Conservation (phyloP, 2,797 vertebrate genomes). For the Characodon lateralis region DNA sequence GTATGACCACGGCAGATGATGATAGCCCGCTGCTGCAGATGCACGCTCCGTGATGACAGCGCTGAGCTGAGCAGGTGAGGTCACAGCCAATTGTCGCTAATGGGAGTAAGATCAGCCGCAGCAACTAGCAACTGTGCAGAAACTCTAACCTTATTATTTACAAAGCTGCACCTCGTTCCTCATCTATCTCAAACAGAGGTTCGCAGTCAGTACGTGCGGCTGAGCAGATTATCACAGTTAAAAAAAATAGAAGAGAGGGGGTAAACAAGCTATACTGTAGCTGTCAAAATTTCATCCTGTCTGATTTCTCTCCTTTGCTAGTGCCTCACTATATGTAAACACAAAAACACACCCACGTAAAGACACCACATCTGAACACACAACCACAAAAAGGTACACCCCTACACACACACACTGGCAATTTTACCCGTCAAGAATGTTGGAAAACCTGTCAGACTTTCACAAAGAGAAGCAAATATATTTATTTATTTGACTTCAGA, state of each 20-base stretch:
- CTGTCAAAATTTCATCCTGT: conserved; percentile 81
- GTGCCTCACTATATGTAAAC: conserved; percentile 74
- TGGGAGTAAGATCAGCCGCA: conserved; percentile 72
- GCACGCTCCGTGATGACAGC: conserved; percentile 70
- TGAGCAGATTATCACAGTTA: conserved; percentile 73
- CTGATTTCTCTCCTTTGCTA: conserved; percentile 70
- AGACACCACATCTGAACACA: conserved; percentile 55
- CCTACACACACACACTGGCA: conserved; percentile 19
- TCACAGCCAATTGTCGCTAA: conserved; percentile 80
- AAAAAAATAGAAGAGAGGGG: conserved; percentile 36
- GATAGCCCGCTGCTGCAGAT: conserved; percentile 61
- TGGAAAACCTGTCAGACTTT: conserved; percentile 84
- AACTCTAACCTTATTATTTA: conserved; percentile 80
- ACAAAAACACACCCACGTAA: conserved; percentile 64
- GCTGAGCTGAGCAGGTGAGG: conserved; percentile 73
- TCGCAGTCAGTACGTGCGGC: conserved; percentile 55
- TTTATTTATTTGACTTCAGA: conserved; percentile 87
- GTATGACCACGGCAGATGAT: conserved; percentile 70
- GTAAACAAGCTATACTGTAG: conserved; percentile 75
- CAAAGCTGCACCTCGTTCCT: conserved; percentile 75
- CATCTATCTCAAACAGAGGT: conserved; percentile 67
- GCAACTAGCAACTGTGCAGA: conserved; percentile 68
- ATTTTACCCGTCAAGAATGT: conserved; percentile 77
- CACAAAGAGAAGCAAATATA: conserved; percentile 80
- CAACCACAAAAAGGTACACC: conserved; percentile 43